Conservation (phyloP, 2,113 vertebrate genomes). For the Lagenorhynchus albirostris region DNA sequence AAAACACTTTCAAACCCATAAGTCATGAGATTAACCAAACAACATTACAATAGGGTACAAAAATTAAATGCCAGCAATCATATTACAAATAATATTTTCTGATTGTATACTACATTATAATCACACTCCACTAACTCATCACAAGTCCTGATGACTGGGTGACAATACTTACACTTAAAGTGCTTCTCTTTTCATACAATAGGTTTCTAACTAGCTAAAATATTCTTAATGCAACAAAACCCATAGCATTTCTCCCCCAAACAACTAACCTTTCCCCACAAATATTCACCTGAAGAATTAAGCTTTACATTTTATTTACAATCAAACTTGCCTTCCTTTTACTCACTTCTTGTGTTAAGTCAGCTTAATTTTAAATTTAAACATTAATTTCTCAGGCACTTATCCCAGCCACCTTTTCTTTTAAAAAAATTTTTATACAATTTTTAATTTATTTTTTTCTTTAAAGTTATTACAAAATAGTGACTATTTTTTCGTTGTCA, state of each 20-base stretch:
- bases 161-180: background rate
- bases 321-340: background rate
- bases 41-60: background rate
- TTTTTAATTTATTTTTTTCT: background rate
- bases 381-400: background rate
- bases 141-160: background rate
- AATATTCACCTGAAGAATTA: background rate
- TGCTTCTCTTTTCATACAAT: background rate
- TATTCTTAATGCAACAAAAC: background rate
- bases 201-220: background rate
- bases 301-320: background rate
- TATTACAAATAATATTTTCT: background rate
- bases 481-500: too few species aligned
- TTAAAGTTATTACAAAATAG: background rate
- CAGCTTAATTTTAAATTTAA: background rate
- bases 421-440: too few species aligned
- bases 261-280: background rate
- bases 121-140: background rate
- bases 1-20: background rate
- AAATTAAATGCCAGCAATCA: background rate
- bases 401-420: background rate
- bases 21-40: background rate
- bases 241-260: background rate
- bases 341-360: background rate
- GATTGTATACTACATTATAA: background rate